A percentile compares a stretch with the other conserved stretches of the same genome.
Evolutionary conservation across 2,113 vertebrate genomes (phyloP).

Genomic region (Trematomus loennbergii): DNA sequence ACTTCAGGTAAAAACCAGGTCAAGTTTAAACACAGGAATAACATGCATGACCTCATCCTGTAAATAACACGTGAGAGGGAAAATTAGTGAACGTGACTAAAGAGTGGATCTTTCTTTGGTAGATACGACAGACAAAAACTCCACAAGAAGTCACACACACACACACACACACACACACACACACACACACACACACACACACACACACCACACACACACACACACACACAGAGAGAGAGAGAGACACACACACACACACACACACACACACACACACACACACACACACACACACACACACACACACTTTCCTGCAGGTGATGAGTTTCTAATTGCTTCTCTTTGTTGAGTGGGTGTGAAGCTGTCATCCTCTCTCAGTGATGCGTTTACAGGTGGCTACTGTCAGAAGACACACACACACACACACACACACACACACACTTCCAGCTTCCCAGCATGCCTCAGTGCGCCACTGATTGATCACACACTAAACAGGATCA

Average conservation of each 20-base stretch:
- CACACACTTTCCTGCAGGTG: conserved; percentile 23
- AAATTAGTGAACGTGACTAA: too few species aligned
- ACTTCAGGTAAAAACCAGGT: too few species aligned
- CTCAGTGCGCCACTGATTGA: conserved; percentile 51
- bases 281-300: conserved; percentile 16
- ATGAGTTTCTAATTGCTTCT: conserved; percentile 54
- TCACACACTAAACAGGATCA: conserved; percentile 53
- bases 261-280: conserved; percentile 6
- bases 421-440: conserved; percentile 1
- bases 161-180: conserved; percentile 15
- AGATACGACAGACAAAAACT: too few species aligned
- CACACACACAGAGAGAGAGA: too few species aligned
- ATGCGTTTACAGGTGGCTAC: background rate
- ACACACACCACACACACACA: too few species aligned
- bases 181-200: conserved; percentile 16
- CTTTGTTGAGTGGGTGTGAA: conserved; percentile 46
- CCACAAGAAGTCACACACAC: too few species aligned
- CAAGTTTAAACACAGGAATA: too few species aligned
- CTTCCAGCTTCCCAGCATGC: conserved; percentile 14
- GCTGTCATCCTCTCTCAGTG: conserved; percentile 13
- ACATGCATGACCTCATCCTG: too few species aligned
- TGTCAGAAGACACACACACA: background rate
- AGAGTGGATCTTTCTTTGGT: too few species aligned
- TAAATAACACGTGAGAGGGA: too few species aligned
- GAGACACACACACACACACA: too few species aligned